Evolutionary conservation across 2,113 vertebrate genomes (phyloP).

Genomic region (Boulengerochromis microlepis): DNA sequence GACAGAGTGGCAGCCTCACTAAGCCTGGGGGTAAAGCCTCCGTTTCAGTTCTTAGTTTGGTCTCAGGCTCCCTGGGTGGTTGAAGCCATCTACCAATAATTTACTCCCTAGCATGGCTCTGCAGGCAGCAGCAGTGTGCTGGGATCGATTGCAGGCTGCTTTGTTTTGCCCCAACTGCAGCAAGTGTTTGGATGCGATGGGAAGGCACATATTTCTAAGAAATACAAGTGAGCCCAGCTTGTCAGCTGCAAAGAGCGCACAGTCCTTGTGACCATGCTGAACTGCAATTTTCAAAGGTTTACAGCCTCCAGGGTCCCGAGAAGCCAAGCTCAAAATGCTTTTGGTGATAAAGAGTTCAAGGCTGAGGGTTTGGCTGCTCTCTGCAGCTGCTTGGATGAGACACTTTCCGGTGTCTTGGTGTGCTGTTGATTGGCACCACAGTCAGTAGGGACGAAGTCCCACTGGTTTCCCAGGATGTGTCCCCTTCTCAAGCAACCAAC

Average conservation of each 20-base stretch:
- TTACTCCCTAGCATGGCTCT: conserved; percentile 57
- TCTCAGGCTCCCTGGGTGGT: conserved; percentile 20
- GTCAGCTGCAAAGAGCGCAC: conserved; percentile 60
- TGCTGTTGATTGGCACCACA: conserved; percentile 69
- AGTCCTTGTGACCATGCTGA: conserved; percentile 55
- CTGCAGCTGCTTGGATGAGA: conserved; percentile 67
- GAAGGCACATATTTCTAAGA: conserved; percentile 58
- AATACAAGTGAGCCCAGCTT: conserved; percentile 69
- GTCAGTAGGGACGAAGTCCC: conserved; percentile 66
- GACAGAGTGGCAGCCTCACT: neutral
- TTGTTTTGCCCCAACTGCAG: conserved; percentile 45
- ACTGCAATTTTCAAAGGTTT: conserved; percentile 63
- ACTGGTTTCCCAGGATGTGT: conserved; percentile 55
- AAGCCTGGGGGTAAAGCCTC: neutral
- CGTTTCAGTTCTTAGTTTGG: neutral
- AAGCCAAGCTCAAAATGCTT: conserved; percentile 61
- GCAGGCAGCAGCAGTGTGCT: neutral
- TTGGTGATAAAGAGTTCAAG: conserved; percentile 72
- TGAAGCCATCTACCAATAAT: conserved; percentile 72
- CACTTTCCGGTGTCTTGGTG: conserved; percentile 66
- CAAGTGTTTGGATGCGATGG: conserved; percentile 62
- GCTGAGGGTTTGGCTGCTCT: conserved; percentile 67
- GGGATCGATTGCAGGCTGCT: neutral
- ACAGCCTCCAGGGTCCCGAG: conserved; percentile 47
- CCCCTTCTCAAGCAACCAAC: conserved; percentile 70